phyloP scores from a whole-genome alignment of 2,888 invertebrate genomes.

The Epinotia bilunana region DNA sequence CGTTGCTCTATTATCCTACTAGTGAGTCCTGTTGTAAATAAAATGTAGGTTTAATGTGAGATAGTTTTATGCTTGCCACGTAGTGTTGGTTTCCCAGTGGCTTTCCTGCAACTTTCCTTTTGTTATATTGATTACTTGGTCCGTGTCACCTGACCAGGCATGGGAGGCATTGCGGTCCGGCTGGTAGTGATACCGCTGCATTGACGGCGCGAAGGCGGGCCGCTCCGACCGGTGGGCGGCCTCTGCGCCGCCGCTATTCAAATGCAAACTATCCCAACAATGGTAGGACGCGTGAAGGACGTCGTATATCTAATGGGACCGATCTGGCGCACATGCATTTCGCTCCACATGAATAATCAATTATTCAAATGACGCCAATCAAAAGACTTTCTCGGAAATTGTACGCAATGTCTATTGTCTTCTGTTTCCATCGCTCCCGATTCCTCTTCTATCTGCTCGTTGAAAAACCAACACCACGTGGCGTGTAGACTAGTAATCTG shows the following conservation, averaged over 20 bases:
- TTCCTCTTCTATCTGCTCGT: slow-evolving; percentile 51
- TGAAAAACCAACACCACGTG: slow-evolving; percentile 70
- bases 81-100: slow-evolving; percentile 66
- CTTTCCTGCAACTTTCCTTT: not conserved
- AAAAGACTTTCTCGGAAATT: slow-evolving; percentile 72
- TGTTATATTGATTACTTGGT: slow-evolving; percentile 18
- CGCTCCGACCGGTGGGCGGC: slow-evolving; percentile 71
- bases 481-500: slow-evolving; percentile 77
- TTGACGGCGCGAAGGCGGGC: slow-evolving; percentile 66
- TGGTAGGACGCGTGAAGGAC: slow-evolving; percentile 84
- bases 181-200: slow-evolving; percentile 55
- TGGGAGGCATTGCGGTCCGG: slow-evolving; percentile 45
- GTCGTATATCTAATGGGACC: slow-evolving; percentile 78
- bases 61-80: slow-evolving; percentile 65
- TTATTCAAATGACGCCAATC: slow-evolving; percentile 81
- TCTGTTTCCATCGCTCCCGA: slow-evolving; percentile 51
- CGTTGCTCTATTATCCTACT: slow-evolving; percentile 80
- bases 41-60: slow-evolving; percentile 70
- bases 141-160: slow-evolving; percentile 41
- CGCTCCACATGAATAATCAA: slow-evolving; percentile 82
- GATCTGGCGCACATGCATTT: slow-evolving; percentile 79
- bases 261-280: slow-evolving; percentile 81
- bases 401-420: slow-evolving; percentile 61
- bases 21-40: slow-evolving; percentile 81
- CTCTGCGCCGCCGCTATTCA: slow-evolving; percentile 75